Evolutionary conservation across 2,888 invertebrate genomes (phyloP), one percentile per base, ranked within the genome.

Genomic region (Limnephilus lunatus): DNA sequence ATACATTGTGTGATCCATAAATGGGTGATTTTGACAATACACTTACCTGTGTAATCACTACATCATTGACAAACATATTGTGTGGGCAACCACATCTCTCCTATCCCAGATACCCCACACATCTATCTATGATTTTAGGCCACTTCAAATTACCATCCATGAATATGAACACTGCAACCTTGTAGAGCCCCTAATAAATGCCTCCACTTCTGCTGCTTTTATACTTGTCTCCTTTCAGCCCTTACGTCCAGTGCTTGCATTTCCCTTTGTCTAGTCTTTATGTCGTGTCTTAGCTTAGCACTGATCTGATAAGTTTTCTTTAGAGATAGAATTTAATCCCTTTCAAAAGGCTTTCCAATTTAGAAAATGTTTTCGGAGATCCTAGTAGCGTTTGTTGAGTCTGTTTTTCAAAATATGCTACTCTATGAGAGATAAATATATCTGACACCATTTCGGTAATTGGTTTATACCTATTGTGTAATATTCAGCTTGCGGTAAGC

Each of bases 401-500:
- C 7, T 68, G 68, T 68, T 7, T 68, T 68, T 68, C 9, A 9
- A 68, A 53, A 68, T 68, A n/a, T n/a, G 9, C 68, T 68, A 68
- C 68, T 68, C 68, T 25, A 25, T n/a, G n/a, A 68, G n/a, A 68
- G 0, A 2, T n/a, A 7, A n/a, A 25, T 14, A 2, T 15, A 7
- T 68, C 53, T 68, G 53, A 68, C 19, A 5, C 19, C 19, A 68
- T 25, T 68, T 25, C 7, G 15, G 53, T 68, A 68, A 19, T 68
- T 68, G 7, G 7, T 68, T 25, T 9, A 9, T 68, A 68, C 68
- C 1, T 32, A 39, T 82, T 91, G 81, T 92, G 85, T 90, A 90
- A 81, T 93, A 94, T 94, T 35, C 94, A 98, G 98, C 95, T 97
- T 3, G 99, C 99, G 0, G 94, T 98, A 53, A 95, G 95, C 32